Conservation (phyloP, 2,888 invertebrate genomes). For the Drosophila ochracea region DNA sequence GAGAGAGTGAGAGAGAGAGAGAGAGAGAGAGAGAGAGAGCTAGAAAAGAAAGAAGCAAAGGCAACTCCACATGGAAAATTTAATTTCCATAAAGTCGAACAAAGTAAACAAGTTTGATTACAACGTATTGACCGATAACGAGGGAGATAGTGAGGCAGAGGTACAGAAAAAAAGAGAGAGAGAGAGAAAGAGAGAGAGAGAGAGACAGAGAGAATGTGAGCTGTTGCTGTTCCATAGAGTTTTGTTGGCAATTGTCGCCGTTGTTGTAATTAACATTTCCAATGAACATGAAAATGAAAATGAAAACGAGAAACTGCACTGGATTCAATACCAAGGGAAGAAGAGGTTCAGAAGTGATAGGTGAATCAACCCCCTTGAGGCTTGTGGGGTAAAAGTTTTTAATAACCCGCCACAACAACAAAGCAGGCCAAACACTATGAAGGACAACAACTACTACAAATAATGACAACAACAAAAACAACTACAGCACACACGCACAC, state of each 20-base stretch:
- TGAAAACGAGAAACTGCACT: constrained; percentile 67
- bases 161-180: not conserved
- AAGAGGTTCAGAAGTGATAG: not conserved
- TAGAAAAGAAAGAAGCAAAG: not conserved
- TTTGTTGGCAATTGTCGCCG: constrained; percentile 30
- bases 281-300: constrained; percentile 68
- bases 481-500: constrained; percentile 17
- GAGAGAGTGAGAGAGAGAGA: not conserved
- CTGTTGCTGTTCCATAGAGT: constrained; percentile 2
- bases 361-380: not conserved
- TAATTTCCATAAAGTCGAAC: constrained; percentile 73
- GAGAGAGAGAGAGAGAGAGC: not conserved
- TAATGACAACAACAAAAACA: constrained; percentile 25
- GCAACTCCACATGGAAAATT: constrained; percentile 37
- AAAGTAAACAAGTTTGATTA: constrained; percentile 75
- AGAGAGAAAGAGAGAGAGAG: too few relatives aligned
- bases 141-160: not conserved
- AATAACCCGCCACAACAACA: constrained; percentile 74
- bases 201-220: not conserved
- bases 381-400: constrained; percentile 67
- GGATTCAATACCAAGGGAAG: not conserved
- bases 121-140: constrained; percentile 23
- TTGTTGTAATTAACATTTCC: constrained; percentile 75
- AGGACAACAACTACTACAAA: constrained; percentile 14
- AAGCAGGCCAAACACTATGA: constrained; percentile 47